phyloP scores from a whole-genome alignment of 2,113 vertebrate genomes.

The Sarotherodon lohbergeri region DNA sequence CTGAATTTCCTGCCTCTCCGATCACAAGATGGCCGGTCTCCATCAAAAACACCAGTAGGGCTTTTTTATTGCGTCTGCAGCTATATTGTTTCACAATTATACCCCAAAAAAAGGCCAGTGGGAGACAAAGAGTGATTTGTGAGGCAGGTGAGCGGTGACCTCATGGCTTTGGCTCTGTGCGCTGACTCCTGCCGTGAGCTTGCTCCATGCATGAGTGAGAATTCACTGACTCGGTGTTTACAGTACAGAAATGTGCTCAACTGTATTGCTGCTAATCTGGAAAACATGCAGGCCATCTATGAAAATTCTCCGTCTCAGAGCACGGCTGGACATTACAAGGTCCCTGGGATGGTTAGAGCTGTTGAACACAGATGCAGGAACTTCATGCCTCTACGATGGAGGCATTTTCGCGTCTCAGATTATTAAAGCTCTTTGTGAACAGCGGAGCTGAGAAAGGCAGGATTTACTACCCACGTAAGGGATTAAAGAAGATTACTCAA shows the following conservation, averaged over 20 bases:
- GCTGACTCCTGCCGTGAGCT: neutral
- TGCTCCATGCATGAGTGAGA: neutral
- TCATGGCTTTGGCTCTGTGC: neutral
- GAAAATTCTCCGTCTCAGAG: neutral
- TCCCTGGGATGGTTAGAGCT: neutral
- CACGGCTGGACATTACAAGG: neutral
- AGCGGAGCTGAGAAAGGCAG: neutral
- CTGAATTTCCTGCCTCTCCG: slow-evolving; percentile 16
- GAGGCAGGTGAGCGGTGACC: slow-evolving; percentile 22
- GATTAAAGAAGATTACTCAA: slow-evolving; percentile 8
- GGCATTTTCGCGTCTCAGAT: neutral
- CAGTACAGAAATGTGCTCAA: neutral
- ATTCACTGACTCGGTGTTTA: neutral
- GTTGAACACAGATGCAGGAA: neutral
- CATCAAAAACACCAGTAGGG: neutral
- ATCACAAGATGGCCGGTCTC: slow-evolving; percentile 19
- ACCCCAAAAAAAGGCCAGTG: neutral
- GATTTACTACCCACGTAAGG: neutral
- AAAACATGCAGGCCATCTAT: neutral
- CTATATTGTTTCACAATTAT: slow-evolving; percentile 23
- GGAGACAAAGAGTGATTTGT: slow-evolving; percentile 33
- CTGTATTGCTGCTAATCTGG: neutral
- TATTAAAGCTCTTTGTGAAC: neutral
- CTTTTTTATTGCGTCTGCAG: slow-evolving; percentile 2
- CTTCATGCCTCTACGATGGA: neutral